Base-by-base conservation (phyloP, 2,888 invertebrate genomes). In the Gandaritis pyraliata region DNA sequence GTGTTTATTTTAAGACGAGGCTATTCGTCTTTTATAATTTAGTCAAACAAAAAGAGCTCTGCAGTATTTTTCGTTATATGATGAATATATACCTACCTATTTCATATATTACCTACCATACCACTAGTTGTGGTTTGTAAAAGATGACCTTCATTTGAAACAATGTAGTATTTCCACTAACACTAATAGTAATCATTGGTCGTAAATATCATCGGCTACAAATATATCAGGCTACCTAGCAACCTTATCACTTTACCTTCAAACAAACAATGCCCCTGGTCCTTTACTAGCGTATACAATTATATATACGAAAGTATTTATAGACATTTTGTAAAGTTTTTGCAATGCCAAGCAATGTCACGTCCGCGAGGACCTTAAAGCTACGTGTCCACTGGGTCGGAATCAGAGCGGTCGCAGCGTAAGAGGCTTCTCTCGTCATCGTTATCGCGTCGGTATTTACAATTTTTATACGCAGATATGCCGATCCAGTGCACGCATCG, bases 341-440 rank as follows among this genome's bases (percentile, higher is more conserved):
- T 45, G 38, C 70, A 70, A 70, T 64, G 66, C 68, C 66, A 68
- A 60, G 38, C 68, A 70, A 70, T 56, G 68, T 68, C 64, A 54
- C 54, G 43, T 61, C 56, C 50, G 12, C 38, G 41, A 12, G 51
- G 57, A 65, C 64, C 61, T 65, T 41, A 13, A 45, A 41, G n/a
- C n/a, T n/a, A n/a, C n/a, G n/a, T n/a, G n/a, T n/a, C n/a, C n/a
- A n/a, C n/a, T n/a, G n/a, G n/a, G n/a, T n/a, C n/a, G n/a, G n/a
- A n/a, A n/a, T n/a, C n/a, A n/a, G n/a, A n/a, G n/a, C n/a, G n/a
- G n/a, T n/a, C n/a, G n/a, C n/a, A n/a, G n/a, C n/a, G n/a, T n/a
- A n/a, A n/a, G n/a, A n/a, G n/a, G n/a, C n/a, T n/a, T n/a, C n/a
- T n/a, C n/a, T n/a, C n/a, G n/a, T n/a, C n/a, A n/a, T n/a, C n/a